These are phyloP conservation scores for Heliothis virescens DNA, from an alignment of 1,140 invertebrate species.

Conservation along the genomic window DNA sequence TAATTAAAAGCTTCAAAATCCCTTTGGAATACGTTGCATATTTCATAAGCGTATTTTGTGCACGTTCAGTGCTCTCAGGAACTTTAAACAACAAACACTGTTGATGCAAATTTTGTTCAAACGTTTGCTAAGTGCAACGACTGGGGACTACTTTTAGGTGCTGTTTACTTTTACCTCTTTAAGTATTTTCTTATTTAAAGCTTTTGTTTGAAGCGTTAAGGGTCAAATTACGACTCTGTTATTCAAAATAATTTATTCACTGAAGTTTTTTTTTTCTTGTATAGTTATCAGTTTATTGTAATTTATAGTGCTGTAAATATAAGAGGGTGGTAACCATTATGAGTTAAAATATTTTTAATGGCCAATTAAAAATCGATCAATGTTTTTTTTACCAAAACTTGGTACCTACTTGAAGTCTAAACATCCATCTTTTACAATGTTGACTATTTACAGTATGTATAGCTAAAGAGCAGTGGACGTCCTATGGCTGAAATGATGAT, in stretches of 20 bases:
- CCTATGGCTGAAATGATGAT: too few species aligned
- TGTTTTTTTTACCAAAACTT: neutral
- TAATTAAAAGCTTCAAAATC: slow-evolving; percentile 30
- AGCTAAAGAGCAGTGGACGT: too few species aligned
- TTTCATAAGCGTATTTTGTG: slow-evolving; percentile 41
- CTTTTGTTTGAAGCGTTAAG: neutral
- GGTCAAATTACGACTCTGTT: neutral
- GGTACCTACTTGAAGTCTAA: neutral
- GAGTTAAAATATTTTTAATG: neutral
- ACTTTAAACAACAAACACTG: slow-evolving; percentile 45
- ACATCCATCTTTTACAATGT: neutral
- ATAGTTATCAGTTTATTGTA: too few species aligned
- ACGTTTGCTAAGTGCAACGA: slow-evolving; percentile 37
- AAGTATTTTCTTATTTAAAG: slow-evolving; percentile 10
- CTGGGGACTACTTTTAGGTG: slow-evolving; percentile 37
- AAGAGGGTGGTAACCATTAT: too few species aligned
- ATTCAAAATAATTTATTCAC: neutral
- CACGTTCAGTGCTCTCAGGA: slow-evolving; percentile 11
- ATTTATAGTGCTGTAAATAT: too few species aligned
- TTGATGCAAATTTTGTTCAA: slow-evolving; percentile 46
- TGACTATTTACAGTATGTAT: neutral
- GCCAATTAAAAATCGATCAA: neutral
- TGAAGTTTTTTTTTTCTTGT: too few species aligned
- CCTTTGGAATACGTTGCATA: slow-evolving; percentile 37
- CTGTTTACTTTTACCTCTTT: slow-evolving; percentile 39